Evolutionary conservation across 2,888 invertebrate species (phyloP), one percentile per base, ranked within the genome.

Genomic region (Melinopterus prodromus): DNA sequence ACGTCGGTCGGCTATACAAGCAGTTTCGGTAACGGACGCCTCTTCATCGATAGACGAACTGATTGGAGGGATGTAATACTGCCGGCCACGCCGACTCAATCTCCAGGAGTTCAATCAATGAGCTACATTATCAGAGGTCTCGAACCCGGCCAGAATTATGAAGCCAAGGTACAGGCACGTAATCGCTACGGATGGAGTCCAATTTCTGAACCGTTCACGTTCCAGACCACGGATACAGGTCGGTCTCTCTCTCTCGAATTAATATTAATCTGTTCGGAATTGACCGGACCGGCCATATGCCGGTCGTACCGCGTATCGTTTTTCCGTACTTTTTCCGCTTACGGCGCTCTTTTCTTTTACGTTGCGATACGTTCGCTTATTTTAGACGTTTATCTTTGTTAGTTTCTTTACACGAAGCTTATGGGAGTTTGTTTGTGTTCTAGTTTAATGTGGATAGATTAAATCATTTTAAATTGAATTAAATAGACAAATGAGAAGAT

Each of bases 141-240:
- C 84, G 93, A 93, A 86, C 91, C 93, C 14, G 93, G 92, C 81
- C 91, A 92, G 80, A 92, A 92, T 85, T 94, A 94, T 86, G 93
- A 94, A 86, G 93, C 93, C 79, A 92, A 91, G 86, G 93, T 94
- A 79, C 91, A 92, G 85, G 92, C 93, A 79, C 91, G 92, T 86
- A 94, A 94, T 88, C 92, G 92, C 83, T 93, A 92, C 86, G 93
- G 93, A 81, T 93, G 93, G 93, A 92, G 93, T 87, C 92, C 92
- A 78, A 89, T 91, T 84, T 92, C 93, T 35, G 92, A 92, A 78
- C 91, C 92, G 78, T 93, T 93, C 87, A 90, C 91, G 81, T 93
- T 93, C 87, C 91, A 92, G 84, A 93, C 93, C 82, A 92, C 92
- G 84, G 92, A 92, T 83, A 91, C 91, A 89, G 93, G 93, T 93